Conservation (phyloP, 1,140 invertebrate species). For the Cyrtorhinus lividipennis region DNA sequence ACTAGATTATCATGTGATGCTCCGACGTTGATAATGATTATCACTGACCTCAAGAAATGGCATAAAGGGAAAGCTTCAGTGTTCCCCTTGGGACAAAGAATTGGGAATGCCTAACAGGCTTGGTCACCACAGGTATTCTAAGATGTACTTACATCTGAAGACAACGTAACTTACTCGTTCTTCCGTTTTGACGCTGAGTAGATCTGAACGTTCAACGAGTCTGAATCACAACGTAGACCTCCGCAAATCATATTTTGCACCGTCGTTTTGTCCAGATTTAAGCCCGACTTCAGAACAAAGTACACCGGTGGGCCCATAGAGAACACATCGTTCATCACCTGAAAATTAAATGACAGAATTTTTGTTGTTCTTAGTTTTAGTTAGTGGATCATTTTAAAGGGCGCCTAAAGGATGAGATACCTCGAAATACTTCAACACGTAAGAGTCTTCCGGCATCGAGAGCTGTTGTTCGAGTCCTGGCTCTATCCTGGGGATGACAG, state of each 20-base stretch:
- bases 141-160: too few species aligned
- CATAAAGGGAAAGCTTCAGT: too few species aligned
- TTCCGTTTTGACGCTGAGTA: slow-evolving; percentile 46
- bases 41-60: too few species aligned
- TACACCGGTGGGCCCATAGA: slow-evolving; percentile 93
- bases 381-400: too few species aligned
- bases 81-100: too few species aligned
- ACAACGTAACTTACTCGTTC: not conserved
- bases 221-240: slow-evolving; percentile 54
- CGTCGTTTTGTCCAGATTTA: slow-evolving; percentile 56
- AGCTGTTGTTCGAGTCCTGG: slow-evolving; percentile 92
- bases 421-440: slow-evolving; percentile 78
- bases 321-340: slow-evolving; percentile 69
- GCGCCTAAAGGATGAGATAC: too few species aligned
- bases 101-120: too few species aligned
- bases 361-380: not conserved
- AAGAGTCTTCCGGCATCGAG: slow-evolving; percentile 93
- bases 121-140: too few species aligned
- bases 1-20: too few species aligned
- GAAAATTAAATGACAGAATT: slow-evolving; percentile 26
- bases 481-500: slow-evolving; percentile 73
- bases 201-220: slow-evolving; percentile 74
- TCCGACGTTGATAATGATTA: too few species aligned
- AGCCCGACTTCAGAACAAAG: slow-evolving; percentile 76
- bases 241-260: slow-evolving; percentile 80